Percentiles rank a stretch among this genome's conserved stretches.
Conservation (phyloP, 2,888 invertebrate species). For the Oscheius sp. region DNA sequence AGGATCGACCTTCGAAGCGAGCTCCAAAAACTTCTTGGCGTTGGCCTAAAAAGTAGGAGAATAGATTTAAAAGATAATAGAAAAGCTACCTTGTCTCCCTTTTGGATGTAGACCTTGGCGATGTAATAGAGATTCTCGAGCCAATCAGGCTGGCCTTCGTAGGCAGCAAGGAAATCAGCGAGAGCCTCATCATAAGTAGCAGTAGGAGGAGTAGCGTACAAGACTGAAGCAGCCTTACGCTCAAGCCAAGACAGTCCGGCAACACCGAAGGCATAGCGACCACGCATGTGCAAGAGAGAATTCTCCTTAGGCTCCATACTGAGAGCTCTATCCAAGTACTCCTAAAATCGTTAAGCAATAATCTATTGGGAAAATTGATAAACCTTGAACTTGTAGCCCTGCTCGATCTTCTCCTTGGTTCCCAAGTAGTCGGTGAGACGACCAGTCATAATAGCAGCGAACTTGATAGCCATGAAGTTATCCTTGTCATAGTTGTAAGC, state of each 20-base stretch:
- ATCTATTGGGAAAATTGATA: slow-evolving; percentile 6
- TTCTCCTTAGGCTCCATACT: slow-evolving; percentile 53
- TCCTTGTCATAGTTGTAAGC: slow-evolving; percentile 54
- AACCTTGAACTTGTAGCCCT: slow-evolving; percentile 66
- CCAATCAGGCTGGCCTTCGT: slow-evolving; percentile 71
- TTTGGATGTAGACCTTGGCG: slow-evolving; percentile 68
- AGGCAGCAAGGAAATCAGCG: slow-evolving; percentile 60
- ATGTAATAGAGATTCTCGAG: slow-evolving; percentile 73
- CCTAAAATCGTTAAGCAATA: slow-evolving; percentile 37
- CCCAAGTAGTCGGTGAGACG: slow-evolving; percentile 59
- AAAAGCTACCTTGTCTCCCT: slow-evolving; percentile 60
- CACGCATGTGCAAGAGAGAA: slow-evolving; percentile 54
- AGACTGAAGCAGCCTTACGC: slow-evolving; percentile 54
- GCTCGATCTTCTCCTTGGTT: slow-evolving; percentile 67
- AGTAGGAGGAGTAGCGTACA: slow-evolving; percentile 56
- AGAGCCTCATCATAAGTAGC: slow-evolving; percentile 59
- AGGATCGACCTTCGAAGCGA: slow-evolving; percentile 41
- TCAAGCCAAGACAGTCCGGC: slow-evolving; percentile 60
- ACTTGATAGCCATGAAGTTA: slow-evolving; percentile 61
- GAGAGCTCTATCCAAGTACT: slow-evolving; percentile 61
- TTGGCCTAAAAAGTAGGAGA: slow-evolving; percentile 40
- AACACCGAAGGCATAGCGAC: slow-evolving; percentile 55
- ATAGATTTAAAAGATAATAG: neutral
- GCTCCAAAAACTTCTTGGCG: slow-evolving; percentile 55
- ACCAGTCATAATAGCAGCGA: slow-evolving; percentile 65